Evolutionary conservation across 1,140 invertebrate species (phyloP).

Genomic region (Ostrea edulis): DNA sequence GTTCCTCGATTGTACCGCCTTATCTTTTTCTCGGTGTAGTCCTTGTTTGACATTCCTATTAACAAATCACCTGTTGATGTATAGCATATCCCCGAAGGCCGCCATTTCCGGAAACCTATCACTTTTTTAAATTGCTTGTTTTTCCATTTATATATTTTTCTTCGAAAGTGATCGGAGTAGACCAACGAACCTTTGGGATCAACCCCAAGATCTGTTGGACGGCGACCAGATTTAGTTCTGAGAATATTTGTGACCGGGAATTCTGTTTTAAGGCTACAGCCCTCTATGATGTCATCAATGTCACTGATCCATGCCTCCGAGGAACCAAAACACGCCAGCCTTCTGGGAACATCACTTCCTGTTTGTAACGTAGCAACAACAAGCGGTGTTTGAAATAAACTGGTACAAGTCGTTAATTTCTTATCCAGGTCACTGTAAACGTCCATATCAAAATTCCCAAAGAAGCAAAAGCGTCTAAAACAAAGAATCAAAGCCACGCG

Average conservation of each 20-base stretch:
- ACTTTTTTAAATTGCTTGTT: neutral
- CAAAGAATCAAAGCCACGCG: neutral
- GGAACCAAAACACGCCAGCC: neutral
- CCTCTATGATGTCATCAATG: conserved; percentile 18
- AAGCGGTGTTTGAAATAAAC: neutral
- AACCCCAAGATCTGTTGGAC: neutral
- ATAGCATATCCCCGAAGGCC: neutral
- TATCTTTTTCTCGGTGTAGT: neutral
- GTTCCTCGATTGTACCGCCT: neutral
- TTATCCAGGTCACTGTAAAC: neutral
- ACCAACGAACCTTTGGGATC: neutral
- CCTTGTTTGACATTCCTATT: neutral
- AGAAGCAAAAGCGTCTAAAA: neutral
- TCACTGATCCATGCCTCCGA: neutral
- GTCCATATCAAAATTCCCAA: neutral
- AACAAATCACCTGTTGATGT: neutral
- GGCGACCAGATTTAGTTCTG: neutral
- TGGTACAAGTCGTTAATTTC: neutral
- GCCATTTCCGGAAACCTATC: neutral
- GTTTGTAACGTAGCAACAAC: neutral
- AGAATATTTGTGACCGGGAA: neutral
- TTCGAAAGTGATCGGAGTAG: neutral
- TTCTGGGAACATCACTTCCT: neutral
- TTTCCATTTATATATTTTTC: neutral
- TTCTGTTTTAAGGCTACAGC: neutral